Base-by-base conservation (phyloP, 2,797 vertebrate genomes). In the Lindbergichthys nudifrons region DNA sequence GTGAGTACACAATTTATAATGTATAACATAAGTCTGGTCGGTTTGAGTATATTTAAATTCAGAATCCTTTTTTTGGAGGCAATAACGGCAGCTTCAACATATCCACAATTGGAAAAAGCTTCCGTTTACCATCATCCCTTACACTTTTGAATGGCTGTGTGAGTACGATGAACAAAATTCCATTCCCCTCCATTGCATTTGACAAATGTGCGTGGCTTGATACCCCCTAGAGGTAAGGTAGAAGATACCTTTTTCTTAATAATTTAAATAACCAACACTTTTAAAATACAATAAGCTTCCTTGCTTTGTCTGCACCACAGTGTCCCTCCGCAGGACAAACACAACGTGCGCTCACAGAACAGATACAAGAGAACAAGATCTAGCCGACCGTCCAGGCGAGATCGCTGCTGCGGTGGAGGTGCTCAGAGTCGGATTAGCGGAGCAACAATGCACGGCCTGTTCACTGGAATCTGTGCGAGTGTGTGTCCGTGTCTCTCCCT, bases 371-470 rank as follows among this genome's bases (percentile, higher is more conserved):
- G 82, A 84, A 86, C 72, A 64, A 81, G 71, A 87, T 84, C 81
- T 41, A 53, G 10, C 63, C 62, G 11, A 75, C 82, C 73, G 77
- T 81, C 50, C 50, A 65, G 69, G 79, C 71, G 64, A 69, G 76
- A 81, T 81, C 74, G 48, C 32, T 10, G 63, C 80, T 65, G 54
- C 46, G 70, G 75, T 85, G 71, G 82, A 85, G 87, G 83, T 82
- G 85, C 87, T 88, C 77, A 73, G 76, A 88, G 82, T 83, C 46
- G 81, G 91, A 94, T 94, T 95, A 94, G 73, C 16, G 65, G 62
- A 67, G 83, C 80, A 94, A 95, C 94, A 95, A 95, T 94, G 91
- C 81, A 59, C 73, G 80, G 84, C 91, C 82, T 95, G 94, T 95
- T 94, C 91, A 61, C 43, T 80, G 87, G 87, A 92, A 91, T 93